Evolutionary conservation across 2,113 vertebrate genomes (phyloP).

Genomic region (Asarcornis scutulata): DNA sequence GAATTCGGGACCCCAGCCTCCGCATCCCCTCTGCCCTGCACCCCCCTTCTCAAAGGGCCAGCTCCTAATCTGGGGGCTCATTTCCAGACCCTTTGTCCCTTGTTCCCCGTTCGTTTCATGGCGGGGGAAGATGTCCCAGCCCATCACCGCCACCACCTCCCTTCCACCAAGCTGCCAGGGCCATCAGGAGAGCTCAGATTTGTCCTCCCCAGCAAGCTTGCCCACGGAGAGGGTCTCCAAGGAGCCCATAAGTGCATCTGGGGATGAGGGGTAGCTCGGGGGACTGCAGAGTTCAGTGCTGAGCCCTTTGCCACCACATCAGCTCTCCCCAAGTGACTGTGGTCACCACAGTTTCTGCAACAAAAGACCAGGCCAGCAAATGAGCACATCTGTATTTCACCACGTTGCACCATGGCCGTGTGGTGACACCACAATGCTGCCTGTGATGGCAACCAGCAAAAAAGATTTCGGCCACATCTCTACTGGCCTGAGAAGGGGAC

Average conservation of each 20-base stretch:
- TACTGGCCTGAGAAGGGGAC: background rate
- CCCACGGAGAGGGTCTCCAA: background rate
- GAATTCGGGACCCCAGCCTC: background rate
- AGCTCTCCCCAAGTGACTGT: background rate
- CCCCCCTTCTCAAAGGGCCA: background rate
- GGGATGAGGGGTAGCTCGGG: background rate
- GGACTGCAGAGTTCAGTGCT: background rate
- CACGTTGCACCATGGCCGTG: rapidly evolving
- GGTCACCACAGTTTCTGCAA: background rate
- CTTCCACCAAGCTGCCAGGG: background rate
- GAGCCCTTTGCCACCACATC: background rate
- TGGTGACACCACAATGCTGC: background rate
- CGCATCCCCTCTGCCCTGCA: background rate
- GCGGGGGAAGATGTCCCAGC: background rate
- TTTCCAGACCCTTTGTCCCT: background rate
- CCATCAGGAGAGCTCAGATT: background rate
- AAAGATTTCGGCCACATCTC: background rate
- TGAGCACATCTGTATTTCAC: background rate
- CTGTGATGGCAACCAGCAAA: background rate
- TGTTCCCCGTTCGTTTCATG: rapidly evolving
- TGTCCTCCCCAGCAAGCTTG: background rate
- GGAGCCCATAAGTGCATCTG: rapidly evolving
- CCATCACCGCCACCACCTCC: background rate
- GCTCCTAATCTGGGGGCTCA: background rate
- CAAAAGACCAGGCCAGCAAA: background rate